Percentiles rank a stretch among this genome's conserved stretches.
phyloP scores from a whole-genome alignment of 2,113 vertebrate species.

The Marmota flaviventris region DNA sequence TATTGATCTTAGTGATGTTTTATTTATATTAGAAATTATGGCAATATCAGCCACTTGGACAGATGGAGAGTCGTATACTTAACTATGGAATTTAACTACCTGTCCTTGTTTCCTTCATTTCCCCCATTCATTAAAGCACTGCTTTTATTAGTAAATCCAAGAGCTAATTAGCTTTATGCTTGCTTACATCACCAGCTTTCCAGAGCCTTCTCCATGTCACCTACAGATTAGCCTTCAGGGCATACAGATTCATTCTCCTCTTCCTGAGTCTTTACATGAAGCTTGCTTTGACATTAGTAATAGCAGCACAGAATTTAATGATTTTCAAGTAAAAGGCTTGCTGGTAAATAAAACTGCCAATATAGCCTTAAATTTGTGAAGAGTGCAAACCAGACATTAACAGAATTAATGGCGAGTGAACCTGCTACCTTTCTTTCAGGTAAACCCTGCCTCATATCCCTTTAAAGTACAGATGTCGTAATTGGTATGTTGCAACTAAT shows the following conservation, averaged over 20 bases:
- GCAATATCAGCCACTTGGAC: conserved; percentile 56
- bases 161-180: conserved; percentile 47
- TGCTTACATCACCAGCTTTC: neutral
- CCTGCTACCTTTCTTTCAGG: conserved; percentile 45
- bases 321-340: conserved; percentile 51
- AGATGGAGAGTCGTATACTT: conserved; percentile 56
- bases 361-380: conserved; percentile 4
- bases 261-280: neutral
- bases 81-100: conserved; percentile 67
- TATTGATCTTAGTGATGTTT: conserved; percentile 71
- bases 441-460: conserved; percentile 1
- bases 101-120: conserved; percentile 60
- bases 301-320: neutral
- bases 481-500: neutral
- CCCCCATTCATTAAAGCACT: conserved; percentile 50
- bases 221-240: neutral
- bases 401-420: neutral
- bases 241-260: neutral
- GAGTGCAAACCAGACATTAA: conserved; percentile 34
- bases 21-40: conserved; percentile 55
- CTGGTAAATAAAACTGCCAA: neutral
- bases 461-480: conserved; percentile 53
- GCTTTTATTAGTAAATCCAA: conserved; percentile 61
- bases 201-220: neutral
- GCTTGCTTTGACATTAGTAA: neutral